Base-by-base conservation (phyloP, 2,888 invertebrate species). In the Apotomis betuletana region DNA sequence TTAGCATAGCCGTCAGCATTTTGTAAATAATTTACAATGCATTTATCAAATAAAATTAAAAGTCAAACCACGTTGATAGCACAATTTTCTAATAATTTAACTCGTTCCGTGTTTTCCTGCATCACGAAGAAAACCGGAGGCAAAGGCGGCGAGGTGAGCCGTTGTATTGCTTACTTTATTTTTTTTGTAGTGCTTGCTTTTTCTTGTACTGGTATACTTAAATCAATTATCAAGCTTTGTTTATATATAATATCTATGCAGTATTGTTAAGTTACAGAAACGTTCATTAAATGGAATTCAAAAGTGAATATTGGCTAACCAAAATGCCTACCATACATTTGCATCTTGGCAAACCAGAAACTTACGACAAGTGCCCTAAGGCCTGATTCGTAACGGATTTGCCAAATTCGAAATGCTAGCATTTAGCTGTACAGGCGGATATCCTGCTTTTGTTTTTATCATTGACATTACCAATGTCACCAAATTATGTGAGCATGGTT, bases 51-150 rank as follows among this genome's bases (percentile, higher is more conserved):
- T 81, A 79, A 85, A 85, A 84, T 85, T 84, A 65, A 77, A 54
- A 27, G 8, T 9, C 10, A 10, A 52, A 44, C 36, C 10, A 44
- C 9, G 86, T 90, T 90, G 89, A 90, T 86, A 74, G 91, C 90
- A 91, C 90, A 90, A 83, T 79, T 82, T 67, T 78, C 80, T 70
- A 75, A 74, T 75, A 62, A 83, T 86, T 81, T 87, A 86, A 88
- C 84, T 87, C 85, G 77, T 75, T 79, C 80, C 81, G 80, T 89
- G 80, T 88, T 88, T 87, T 86, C 85, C 87, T 81, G 91, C 90
- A 79, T 78, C 85, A 77, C 82, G 83, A 83, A 91, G 91, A 87
- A 86, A 85, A 76, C 80, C 80, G 74, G 82, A 82, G 75, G 77
- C 79, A 49, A 74, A 73, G 52, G 67, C 61, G 61, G 78, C 78